These are phyloP conservation scores for Carassius gibelio DNA, from an alignment of 2,113 vertebrate species.

Conservation along the genomic window DNA sequence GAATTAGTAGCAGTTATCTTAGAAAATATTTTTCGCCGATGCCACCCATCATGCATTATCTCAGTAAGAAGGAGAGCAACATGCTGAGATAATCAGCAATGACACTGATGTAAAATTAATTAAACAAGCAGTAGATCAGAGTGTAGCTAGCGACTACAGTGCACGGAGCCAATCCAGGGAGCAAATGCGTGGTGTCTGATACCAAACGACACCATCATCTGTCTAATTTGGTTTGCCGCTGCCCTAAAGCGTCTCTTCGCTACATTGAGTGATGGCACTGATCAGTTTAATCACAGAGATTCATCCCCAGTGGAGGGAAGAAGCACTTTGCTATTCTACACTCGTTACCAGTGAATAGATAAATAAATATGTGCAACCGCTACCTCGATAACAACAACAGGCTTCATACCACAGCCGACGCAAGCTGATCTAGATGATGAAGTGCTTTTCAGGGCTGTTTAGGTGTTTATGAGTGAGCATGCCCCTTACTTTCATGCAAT, in stretches of 20 bases:
- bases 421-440: conserved; percentile 46
- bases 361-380: conserved; percentile 49
- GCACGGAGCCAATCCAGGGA: not conserved
- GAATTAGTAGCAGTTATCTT: conserved; percentile 74
- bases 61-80: conserved; percentile 58
- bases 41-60: conserved; percentile 72
- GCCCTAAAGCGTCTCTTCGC: conserved; percentile 50
- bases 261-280: conserved; percentile 54
- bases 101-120: conserved; percentile 75
- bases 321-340: conserved; percentile 49
- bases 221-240: conserved; percentile 56
- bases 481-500: conserved; percentile 38
- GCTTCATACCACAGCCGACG: conserved; percentile 42
- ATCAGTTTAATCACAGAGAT: conserved; percentile 57
- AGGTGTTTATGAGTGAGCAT: conserved; percentile 48
- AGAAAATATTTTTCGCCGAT: conserved; percentile 64
- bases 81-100: conserved; percentile 70
- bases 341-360: conserved; percentile 53
- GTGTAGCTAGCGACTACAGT: conserved; percentile 17
- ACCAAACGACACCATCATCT: conserved; percentile 42
- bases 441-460: conserved; percentile 52
- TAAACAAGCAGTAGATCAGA: conserved; percentile 53
- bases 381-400: conserved; percentile 50
- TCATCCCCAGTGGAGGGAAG: conserved; percentile 33
- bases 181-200: conserved; percentile 27